These are phyloP conservation scores for Brevimyrus niger DNA, from an alignment of 2,113 vertebrate species.

Conservation along the genomic window DNA sequence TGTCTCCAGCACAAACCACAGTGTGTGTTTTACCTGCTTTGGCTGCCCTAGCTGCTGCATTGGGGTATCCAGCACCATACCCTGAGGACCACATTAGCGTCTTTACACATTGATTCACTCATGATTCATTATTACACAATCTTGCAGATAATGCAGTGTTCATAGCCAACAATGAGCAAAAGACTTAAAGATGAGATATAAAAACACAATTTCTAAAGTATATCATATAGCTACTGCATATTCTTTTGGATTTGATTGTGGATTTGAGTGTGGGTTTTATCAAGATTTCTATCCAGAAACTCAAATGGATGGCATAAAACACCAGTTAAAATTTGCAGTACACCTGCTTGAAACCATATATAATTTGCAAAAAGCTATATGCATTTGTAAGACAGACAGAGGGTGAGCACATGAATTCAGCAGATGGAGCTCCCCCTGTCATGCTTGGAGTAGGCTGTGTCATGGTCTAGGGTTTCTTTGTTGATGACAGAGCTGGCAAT, in stretches of 20 bases:
- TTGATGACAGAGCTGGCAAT: not conserved
- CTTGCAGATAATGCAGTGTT: not conserved
- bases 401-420: not conserved
- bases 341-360: not conserved
- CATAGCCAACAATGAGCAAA: not conserved
- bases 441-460: not conserved
- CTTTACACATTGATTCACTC: not conserved
- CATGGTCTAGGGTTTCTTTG: too few species aligned
- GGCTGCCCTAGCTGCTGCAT: conserved; percentile 29
- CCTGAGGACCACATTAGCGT: conserved; percentile 15
- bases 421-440: not conserved
- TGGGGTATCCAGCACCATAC: conserved; percentile 28
- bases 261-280: not conserved
- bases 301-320: not conserved
- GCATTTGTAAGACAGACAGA: not conserved
- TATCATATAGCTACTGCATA: not conserved
- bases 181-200: not conserved
- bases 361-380: not conserved
- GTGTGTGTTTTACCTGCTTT: conserved; percentile 38
- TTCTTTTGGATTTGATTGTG: not conserved
- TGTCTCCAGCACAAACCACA: not conserved
- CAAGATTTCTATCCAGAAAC: not conserved
- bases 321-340: not conserved
- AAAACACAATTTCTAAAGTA: not conserved
- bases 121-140: not conserved